Conservation (phyloP, 2,797 vertebrate genomes). For the Miichthys miiuy region DNA sequence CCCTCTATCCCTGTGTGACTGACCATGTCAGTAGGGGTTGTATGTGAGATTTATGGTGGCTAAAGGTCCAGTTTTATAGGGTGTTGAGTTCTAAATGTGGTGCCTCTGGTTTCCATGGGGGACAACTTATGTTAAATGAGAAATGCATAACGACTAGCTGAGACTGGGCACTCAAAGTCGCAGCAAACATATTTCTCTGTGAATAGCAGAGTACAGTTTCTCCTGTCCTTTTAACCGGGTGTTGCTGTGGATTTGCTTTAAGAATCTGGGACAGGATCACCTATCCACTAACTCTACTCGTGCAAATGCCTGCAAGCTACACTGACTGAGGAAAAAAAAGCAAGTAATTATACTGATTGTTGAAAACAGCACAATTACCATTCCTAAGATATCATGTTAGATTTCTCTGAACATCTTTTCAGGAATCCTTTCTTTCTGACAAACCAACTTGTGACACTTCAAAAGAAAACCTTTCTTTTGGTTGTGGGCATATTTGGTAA, state of each 20-base stretch:
- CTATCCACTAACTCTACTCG: conserved; percentile 29
- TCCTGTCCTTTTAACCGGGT: conserved; percentile 15
- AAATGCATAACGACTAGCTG: conserved; percentile 57
- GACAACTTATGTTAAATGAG: conserved; percentile 43
- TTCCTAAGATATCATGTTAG: conserved; percentile 48
- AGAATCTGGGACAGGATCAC: conserved; percentile 53
- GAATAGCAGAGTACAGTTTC: conserved; percentile 23
- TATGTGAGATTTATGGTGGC: conserved; percentile 60
- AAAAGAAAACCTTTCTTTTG: conserved; percentile 45
- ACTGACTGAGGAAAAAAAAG: conserved; percentile 29
- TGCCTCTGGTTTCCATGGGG: conserved; percentile 66
- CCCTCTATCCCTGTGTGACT: conserved; percentile 2
- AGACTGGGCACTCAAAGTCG: conserved; percentile 15
- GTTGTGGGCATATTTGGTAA: conserved; percentile 38
- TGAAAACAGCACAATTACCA: conserved; percentile 59
- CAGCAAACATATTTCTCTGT: conserved; percentile 55
- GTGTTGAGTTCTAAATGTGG: conserved; percentile 34
- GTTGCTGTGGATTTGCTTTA: conserved; percentile 58
- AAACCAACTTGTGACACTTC: conserved; percentile 35
- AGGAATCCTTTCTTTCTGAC: conserved; percentile 24
- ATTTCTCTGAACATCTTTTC: conserved; percentile 31
- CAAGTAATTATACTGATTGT: conserved; percentile 64
- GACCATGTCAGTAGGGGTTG: not conserved
- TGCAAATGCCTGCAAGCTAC: conserved; percentile 53
- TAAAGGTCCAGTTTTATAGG: conserved; percentile 69